Evolutionary conservation across 2,888 invertebrate genomes (phyloP).

Genomic region (Ectobius pallidus): DNA sequence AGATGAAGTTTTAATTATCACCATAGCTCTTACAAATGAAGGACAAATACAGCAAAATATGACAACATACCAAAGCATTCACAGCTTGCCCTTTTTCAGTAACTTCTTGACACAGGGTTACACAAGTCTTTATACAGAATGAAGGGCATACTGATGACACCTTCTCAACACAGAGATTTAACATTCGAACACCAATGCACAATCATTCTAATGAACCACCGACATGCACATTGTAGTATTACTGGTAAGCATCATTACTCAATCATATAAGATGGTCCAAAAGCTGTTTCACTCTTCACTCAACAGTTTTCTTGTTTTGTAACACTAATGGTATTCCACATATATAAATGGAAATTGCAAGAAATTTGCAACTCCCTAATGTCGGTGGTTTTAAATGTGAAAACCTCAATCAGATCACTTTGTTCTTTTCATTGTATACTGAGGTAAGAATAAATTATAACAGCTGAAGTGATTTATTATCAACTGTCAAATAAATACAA

Average conservation of each 20-base stretch:
- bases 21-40: no score
- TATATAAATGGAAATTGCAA: not conserved
- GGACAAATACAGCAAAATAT: no score
- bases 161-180: not conserved
- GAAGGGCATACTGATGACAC: no score
- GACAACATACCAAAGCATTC: no score
- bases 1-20: no score
- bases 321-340: not conserved
- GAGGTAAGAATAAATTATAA: not conserved
- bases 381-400: not conserved
- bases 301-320: not conserved
- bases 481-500: no score
- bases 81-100: no score
- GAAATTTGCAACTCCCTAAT: not conserved
- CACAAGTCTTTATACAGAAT: no score
- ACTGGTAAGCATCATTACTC: not conserved
- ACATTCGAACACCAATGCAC: constrained; percentile 21
- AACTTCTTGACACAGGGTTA: no score
- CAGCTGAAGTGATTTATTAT: not conserved
- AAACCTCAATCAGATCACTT: not conserved
- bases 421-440: not conserved
- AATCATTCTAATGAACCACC: not conserved
- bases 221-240: not conserved
- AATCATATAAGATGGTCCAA: not conserved
- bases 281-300: not conserved